phyloP scores from a whole-genome alignment of 2,888 invertebrate species.

The Hypselothyrea guttata region DNA sequence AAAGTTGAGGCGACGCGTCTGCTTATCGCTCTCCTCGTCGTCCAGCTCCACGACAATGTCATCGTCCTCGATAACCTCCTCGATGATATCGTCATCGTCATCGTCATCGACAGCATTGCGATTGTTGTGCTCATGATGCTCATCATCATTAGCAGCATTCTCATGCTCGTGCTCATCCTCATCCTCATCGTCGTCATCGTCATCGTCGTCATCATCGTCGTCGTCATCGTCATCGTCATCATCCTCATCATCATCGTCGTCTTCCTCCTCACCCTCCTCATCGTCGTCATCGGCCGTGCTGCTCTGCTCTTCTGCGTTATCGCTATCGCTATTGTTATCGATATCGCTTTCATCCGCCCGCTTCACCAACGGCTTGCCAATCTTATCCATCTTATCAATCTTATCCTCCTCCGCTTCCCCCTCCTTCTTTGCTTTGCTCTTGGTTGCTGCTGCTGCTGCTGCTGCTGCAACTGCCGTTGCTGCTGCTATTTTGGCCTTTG shows the following conservation, averaged over 20 bases:
- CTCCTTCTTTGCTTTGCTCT: background rate
- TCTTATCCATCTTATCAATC: background rate
- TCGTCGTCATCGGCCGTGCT: conserved; percentile 36
- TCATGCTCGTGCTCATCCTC: conserved; percentile 22
- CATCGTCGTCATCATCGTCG: conserved; percentile 43
- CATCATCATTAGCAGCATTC: conserved; percentile 15
- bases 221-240: conserved; percentile 40
- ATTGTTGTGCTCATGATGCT: conserved; percentile 23
- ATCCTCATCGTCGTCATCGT: conserved; percentile 34
- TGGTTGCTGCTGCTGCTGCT: conserved; percentile 3
- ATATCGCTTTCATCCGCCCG: conserved; percentile 49
- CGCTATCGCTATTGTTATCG: conserved; percentile 25
- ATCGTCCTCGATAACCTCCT: conserved; percentile 54
- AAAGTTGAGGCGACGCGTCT: conserved; percentile 10
- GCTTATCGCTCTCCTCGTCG: conserved; percentile 33
- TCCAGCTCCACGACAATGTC: conserved; percentile 52
- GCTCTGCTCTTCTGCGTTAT: conserved; percentile 46
- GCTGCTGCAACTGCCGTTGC: background rate
- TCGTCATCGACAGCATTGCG: conserved; percentile 27
- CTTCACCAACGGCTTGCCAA: conserved; percentile 4
- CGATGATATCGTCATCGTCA: conserved; percentile 46
- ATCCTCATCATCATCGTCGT: conserved; percentile 43
- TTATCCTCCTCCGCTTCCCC: background rate
- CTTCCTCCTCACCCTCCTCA: conserved; percentile 43
- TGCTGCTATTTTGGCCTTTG: background rate